Evolutionary conservation across 2,888 invertebrate species (phyloP).

Genomic region (Chloroclysta siterata): DNA sequence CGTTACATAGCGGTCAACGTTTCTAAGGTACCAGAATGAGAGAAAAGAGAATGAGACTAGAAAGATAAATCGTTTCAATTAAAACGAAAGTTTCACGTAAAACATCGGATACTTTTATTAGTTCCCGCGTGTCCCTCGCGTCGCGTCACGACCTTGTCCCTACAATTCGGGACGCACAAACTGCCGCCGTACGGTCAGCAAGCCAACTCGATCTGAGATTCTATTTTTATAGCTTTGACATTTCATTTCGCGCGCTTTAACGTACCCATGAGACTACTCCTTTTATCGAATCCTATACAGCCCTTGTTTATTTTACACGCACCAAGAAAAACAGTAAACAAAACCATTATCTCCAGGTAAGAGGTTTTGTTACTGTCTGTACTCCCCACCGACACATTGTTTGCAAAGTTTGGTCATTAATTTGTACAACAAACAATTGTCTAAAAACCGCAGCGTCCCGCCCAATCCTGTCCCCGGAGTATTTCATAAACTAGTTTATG

Average conservation of each 20-base stretch:
- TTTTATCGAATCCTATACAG: background rate
- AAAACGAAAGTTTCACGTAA: conserved; percentile 19
- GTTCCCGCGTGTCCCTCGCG: conserved; percentile 2
- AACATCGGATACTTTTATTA: conserved; percentile 21
- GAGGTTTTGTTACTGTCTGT: conserved; percentile 15
- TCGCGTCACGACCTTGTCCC: conserved; percentile 9
- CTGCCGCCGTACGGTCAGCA: conserved; percentile 8
- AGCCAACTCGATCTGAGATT: background rate
- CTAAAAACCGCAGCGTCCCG: conserved; percentile 35
- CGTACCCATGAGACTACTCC: conserved; percentile 1
- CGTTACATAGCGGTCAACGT: background rate
- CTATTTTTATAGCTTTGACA: conserved; percentile 2
- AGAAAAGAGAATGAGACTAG: background rate
- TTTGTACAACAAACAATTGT: conserved; percentile 33
- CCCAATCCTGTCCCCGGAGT: background rate
- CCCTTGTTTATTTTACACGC: background rate
- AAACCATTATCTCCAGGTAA: background rate
- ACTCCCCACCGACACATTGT: conserved; percentile 17
- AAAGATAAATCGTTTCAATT: conserved; percentile 19
- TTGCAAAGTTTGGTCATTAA: conserved; percentile 29
- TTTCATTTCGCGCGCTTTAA: background rate
- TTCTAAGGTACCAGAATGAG: background rate
- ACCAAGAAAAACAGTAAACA: background rate
- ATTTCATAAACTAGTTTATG: conserved; percentile 10
- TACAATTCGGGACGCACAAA: background rate